phyloP scores from a whole-genome alignment of 1,140 invertebrate species.

The Lerema accius region DNA sequence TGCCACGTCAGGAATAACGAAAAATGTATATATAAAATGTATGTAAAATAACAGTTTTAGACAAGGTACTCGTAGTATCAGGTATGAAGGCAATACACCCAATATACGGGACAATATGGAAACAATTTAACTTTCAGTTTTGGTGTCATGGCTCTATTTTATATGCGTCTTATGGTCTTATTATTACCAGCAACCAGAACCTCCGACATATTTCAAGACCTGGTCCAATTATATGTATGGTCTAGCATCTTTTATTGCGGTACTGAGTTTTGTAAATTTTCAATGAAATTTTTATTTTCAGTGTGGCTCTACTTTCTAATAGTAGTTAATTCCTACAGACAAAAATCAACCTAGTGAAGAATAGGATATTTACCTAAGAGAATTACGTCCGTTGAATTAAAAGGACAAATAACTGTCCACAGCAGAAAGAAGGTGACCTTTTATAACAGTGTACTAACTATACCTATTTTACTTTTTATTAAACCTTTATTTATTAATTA shows the following conservation, averaged over 20 bases:
- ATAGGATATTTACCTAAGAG: slow-evolving; percentile 7
- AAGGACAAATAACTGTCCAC: slow-evolving; percentile 2
- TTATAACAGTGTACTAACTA: slow-evolving; percentile 12
- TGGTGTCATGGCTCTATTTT: slow-evolving; percentile 50
- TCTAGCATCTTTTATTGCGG: slow-evolving; percentile 3
- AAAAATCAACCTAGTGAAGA: slow-evolving; percentile 28
- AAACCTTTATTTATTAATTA: too few relatives aligned
- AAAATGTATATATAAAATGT: too few relatives aligned
- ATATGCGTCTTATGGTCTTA: slow-evolving; percentile 46
- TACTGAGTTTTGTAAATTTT: too few relatives aligned
- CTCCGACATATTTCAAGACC: slow-evolving; percentile 2
- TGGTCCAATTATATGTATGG: background rate
- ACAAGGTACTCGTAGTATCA: too few relatives aligned
- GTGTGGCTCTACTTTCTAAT: slow-evolving; percentile 67
- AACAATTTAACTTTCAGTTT: slow-evolving; percentile 47
- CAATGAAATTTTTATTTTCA: slow-evolving; percentile 63
- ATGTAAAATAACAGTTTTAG: background rate
- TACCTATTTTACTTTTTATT: slow-evolving; percentile 15
- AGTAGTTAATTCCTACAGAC: slow-evolving; percentile 65
- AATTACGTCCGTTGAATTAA: slow-evolving; percentile 8
- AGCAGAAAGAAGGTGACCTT: slow-evolving; percentile 22
- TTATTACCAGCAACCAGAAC: slow-evolving; percentile 27
- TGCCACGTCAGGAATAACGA: too few relatives aligned
- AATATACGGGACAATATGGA: background rate
- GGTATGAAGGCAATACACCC: too few relatives aligned